These are phyloP conservation scores for Rhinella marina DNA, from an alignment of 2,797 vertebrate genomes.

Conservation along the genomic window DNA sequence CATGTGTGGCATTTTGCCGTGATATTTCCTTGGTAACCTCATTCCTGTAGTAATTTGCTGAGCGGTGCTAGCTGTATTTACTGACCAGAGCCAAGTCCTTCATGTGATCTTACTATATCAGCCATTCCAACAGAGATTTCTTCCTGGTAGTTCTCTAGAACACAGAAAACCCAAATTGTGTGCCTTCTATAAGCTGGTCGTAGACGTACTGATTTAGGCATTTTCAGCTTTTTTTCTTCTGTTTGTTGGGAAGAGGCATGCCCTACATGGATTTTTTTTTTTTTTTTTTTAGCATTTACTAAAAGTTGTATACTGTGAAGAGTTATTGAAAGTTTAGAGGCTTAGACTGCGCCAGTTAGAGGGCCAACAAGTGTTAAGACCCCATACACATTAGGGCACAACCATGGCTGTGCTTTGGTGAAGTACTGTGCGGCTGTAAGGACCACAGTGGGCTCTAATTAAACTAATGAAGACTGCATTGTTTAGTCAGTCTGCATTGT, in stretches of 20 bases:
- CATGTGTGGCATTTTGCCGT: conserved; percentile 4
- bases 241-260: not conserved
- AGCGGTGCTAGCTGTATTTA: not conserved
- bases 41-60: not conserved
- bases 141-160: not conserved
- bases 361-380: too few species aligned
- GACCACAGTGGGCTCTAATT: too few species aligned
- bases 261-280: not conserved
- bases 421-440: too few species aligned
- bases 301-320: too few species aligned
- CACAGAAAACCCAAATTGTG: not conserved
- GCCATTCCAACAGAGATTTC: not conserved
- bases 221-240: not conserved
- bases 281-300: too few species aligned
- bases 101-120: not conserved
- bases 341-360: too few species aligned
- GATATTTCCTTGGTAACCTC: not conserved
- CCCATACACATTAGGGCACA: too few species aligned
- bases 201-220: not conserved
- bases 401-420: too few species aligned
- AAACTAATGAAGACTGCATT: too few species aligned
- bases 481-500: too few species aligned
- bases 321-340: too few species aligned
- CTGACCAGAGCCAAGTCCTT: not conserved
- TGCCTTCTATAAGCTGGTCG: not conserved